Conservation (phyloP, 2,797 vertebrate species). For the Melanotaenia nigrans region DNA sequence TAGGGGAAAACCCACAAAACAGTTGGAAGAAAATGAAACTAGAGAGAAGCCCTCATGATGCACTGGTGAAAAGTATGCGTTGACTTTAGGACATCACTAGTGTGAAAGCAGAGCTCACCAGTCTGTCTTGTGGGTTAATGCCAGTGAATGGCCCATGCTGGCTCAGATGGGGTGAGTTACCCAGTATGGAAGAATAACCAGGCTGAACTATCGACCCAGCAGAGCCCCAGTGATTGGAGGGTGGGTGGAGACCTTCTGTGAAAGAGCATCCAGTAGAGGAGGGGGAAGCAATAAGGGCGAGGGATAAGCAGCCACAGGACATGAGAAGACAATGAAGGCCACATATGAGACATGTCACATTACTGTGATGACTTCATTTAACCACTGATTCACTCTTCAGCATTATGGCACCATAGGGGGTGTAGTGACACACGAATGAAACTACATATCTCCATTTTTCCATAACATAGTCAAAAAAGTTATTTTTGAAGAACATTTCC, state of each 20-base stretch:
- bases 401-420: conserved; percentile 26
- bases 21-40: conserved; percentile 27
- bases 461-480: conserved; percentile 6
- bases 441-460: neutral
- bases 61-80: conserved; percentile 22
- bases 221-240: conserved; percentile 89
- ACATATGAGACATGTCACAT: conserved; percentile 77
- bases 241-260: conserved; percentile 88
- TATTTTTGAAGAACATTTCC: conserved; percentile 13
- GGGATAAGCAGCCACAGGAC: conserved; percentile 64
- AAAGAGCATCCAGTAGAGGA: conserved; percentile 50
- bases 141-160: conserved; percentile 87
- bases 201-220: conserved; percentile 88
- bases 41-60: conserved; percentile 16
- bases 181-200: conserved; percentile 87
- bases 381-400: conserved; percentile 51
- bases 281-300: conserved; percentile 28
- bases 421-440: conserved; percentile 26
- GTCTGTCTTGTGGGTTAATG: conserved; percentile 93
- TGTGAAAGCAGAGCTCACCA: conserved; percentile 82
- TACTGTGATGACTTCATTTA: conserved; percentile 74
- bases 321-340: conserved; percentile 67
- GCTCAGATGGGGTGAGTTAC: conserved; percentile 84
- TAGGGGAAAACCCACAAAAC: conserved; percentile 21
- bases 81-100: conserved; percentile 11